These are phyloP conservation scores for Eurois occulta DNA, from an alignment of 2,888 invertebrate genomes.

Conservation along the genomic window DNA sequence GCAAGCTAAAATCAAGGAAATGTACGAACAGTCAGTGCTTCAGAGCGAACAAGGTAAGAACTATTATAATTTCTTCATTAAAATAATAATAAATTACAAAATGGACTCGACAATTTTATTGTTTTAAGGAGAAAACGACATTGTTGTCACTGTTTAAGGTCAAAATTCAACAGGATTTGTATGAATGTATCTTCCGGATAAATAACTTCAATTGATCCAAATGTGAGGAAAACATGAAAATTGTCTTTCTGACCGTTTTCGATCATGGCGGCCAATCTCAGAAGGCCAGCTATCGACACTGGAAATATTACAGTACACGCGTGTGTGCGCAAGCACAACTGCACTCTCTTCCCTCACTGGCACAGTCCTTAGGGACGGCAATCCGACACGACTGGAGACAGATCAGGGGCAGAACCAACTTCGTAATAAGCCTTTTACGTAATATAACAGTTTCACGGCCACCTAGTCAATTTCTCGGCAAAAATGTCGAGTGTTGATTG, in stretches of 20 bases:
- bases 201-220: not conserved
- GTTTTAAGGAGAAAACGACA: not conserved
- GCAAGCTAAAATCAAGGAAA: conserved; percentile 97
- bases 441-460: not conserved
- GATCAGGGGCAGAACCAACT: not conserved
- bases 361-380: no score
- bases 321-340: no score
- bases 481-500: conserved; percentile 20
- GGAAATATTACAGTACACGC: not conserved
- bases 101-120: no score
- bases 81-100: not conserved
- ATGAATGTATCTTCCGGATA: not conserved
- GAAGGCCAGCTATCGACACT: not conserved
- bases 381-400: not conserved
- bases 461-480: not conserved
- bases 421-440: not conserved
- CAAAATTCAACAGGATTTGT: not conserved
- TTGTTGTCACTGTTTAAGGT: not conserved
- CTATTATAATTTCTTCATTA: no score
- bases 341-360: no score
- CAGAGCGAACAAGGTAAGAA: conserved; percentile 92
- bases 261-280: not conserved
- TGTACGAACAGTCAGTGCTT: conserved; percentile 97
- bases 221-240: not conserved
- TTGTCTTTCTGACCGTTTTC: not conserved